Conservation (phyloP, 2,797 vertebrate genomes). For the Melanotaenia nigrans region DNA sequence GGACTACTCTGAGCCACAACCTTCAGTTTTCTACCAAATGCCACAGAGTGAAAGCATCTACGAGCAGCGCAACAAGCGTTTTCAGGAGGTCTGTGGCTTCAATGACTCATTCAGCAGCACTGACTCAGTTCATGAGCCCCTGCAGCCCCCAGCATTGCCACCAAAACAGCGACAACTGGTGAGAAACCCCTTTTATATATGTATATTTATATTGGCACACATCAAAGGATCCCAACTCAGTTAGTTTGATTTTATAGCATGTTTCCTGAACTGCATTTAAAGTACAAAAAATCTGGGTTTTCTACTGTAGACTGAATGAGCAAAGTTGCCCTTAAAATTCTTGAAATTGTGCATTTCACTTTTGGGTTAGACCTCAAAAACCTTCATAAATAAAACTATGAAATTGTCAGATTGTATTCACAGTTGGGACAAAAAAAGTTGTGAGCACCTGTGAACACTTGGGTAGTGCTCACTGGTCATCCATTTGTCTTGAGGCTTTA, state of each 20-base stretch:
- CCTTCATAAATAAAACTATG: constrained; percentile 5
- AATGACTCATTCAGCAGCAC: constrained; percentile 90
- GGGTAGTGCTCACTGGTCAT: constrained; percentile 1
- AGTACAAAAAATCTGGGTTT: constrained; percentile 6
- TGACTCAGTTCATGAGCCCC: constrained; percentile 86
- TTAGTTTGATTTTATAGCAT: not conserved
- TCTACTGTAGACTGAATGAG: constrained; percentile 21
- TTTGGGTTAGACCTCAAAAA: not conserved
- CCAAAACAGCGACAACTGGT: constrained; percentile 98
- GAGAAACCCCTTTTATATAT: constrained; percentile 63
- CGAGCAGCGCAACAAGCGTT: constrained; percentile 94
- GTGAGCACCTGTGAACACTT: not conserved
- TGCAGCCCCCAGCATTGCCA: constrained; percentile 92
- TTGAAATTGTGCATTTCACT: constrained; percentile 18
- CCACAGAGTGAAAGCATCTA: constrained; percentile 98
- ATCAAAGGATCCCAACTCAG: not conserved
- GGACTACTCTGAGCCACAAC: constrained; percentile 98
- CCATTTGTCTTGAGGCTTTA: not conserved
- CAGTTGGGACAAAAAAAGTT: constrained; percentile 6
- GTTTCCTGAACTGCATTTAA: constrained; percentile 1
- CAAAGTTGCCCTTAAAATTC: constrained; percentile 43
- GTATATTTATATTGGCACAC: not conserved
- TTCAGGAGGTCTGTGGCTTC: constrained; percentile 96
- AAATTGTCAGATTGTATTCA: constrained; percentile 4
- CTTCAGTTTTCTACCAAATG: constrained; percentile 97